These are phyloP conservation scores for Cavia aperea DNA, from an alignment of 2,113 vertebrate species.

Conservation along the genomic window DNA sequence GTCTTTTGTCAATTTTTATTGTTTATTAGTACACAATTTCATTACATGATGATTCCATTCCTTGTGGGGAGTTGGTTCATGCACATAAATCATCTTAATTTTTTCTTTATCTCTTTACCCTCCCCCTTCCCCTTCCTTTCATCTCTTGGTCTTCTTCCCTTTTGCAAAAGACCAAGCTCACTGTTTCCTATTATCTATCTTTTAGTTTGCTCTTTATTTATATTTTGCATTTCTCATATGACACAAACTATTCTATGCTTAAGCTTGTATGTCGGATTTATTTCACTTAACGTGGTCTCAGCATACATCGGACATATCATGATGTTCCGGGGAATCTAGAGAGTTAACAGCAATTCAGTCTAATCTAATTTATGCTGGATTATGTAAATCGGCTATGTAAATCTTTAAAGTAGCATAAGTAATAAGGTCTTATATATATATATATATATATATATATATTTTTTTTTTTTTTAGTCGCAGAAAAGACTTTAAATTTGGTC, in stretches of 20 bases:
- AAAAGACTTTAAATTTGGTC: background rate
- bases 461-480: background rate
- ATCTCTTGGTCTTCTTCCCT: background rate
- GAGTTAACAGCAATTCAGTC: background rate
- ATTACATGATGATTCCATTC: background rate
- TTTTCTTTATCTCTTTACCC: background rate
- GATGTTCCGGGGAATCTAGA: background rate
- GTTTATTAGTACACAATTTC: background rate
- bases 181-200: background rate
- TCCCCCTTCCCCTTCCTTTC: background rate
- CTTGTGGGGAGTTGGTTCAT: background rate
- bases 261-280: background rate
- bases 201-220: background rate
- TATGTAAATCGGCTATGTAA: background rate
- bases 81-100: background rate
- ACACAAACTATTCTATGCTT: background rate
- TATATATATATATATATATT: too few species aligned
- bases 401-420: background rate
- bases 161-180: background rate
- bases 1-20: background rate
- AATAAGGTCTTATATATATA: background rate
- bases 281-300: background rate
- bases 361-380: background rate
- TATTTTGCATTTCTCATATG: background rate
- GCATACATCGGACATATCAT: background rate